Percentiles rank a stretch among this genome's conserved stretches.
These are phyloP conservation scores for Drosophila albomicans DNA, from an alignment of 1,140 invertebrate genomes.

Conservation along the genomic window DNA sequence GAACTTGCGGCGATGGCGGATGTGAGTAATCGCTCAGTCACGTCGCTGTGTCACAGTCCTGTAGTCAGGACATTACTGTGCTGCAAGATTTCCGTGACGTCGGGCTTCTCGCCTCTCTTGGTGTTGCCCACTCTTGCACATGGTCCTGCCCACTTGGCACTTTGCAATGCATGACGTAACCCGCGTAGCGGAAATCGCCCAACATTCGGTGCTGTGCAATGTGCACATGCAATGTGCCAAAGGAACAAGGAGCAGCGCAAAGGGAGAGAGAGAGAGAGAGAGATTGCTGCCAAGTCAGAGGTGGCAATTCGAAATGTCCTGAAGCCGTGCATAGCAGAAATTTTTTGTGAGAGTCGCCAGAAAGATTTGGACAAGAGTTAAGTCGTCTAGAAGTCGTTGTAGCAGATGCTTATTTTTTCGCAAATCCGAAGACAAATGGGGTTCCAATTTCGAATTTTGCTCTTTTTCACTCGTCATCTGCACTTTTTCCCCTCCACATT, in stretches of 20 bases:
- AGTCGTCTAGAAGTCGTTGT: not conserved
- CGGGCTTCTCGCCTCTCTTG: not conserved
- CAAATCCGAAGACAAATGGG: conserved; percentile 6
- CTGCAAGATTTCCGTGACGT: conserved; percentile 63
- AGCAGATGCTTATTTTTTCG: not conserved
- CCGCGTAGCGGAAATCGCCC: conserved; percentile 71
- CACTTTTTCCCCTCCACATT: conserved; percentile 9
- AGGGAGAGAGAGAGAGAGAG: not conserved
- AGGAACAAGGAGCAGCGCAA: conserved; percentile 9
- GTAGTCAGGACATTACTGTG: conserved; percentile 47
- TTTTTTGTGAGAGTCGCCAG: not conserved
- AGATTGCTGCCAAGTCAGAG: not conserved
- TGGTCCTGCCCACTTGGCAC: conserved; percentile 15
- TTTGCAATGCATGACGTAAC: conserved; percentile 72
- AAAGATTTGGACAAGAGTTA: not conserved
- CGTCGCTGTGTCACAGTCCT: conserved; percentile 46
- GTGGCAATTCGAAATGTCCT: conserved; percentile 3
- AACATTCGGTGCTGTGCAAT: conserved; percentile 42
- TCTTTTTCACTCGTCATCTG: conserved; percentile 9
- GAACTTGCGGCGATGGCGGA: conserved; percentile 72
- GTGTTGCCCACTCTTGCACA: no score
- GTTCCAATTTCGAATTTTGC: not conserved
- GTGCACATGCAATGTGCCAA: conserved; percentile 60
- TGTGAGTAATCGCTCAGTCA: conserved; percentile 82
- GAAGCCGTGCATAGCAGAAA: conserved; percentile 7